A percentile compares a stretch with the other conserved stretches of the same genome.
These are phyloP conservation scores for Drosophila anomelani DNA, from an alignment of 2,888 invertebrate species.

Conservation along the genomic window DNA sequence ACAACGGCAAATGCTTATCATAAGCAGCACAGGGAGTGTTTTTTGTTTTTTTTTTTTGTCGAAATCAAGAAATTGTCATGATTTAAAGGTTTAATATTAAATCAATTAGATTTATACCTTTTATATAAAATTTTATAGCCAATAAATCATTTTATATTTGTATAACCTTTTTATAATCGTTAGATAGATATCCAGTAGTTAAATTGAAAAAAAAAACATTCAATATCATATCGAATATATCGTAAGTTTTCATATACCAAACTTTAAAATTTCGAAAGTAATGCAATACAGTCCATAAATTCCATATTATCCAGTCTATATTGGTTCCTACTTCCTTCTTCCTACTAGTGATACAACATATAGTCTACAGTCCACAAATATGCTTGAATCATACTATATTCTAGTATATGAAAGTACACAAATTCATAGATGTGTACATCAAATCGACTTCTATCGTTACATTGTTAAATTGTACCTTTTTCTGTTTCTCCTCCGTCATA, in stretches of 20 bases:
- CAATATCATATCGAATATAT: too few species aligned
- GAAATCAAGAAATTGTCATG: too few species aligned
- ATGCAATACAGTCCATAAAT: neutral
- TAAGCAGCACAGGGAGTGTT: conserved; percentile 13
- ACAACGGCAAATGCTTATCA: conserved; percentile 41
- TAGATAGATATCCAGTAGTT: too few species aligned
- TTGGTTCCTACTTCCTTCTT: too few species aligned
- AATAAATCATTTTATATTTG: neutral
- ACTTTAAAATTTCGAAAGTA: neutral
- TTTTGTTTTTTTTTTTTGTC: neutral
- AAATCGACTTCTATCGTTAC: neutral
- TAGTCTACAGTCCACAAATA: too few species aligned
- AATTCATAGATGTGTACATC: neutral
- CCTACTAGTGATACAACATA: neutral
- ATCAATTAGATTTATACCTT: neutral
- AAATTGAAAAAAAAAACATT: too few species aligned
- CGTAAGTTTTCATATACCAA: neutral
- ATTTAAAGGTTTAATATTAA: conserved; percentile 1
- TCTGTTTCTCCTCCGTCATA: neutral
- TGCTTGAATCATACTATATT: too few species aligned
- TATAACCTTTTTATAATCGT: too few species aligned
- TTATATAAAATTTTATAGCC: neutral
- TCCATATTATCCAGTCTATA: neutral
- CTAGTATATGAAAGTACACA: too few species aligned
- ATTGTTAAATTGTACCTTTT: neutral